phyloP scores from a whole-genome alignment of 2,797 vertebrate genomes.

The Heteromormyrus szaboi region DNA sequence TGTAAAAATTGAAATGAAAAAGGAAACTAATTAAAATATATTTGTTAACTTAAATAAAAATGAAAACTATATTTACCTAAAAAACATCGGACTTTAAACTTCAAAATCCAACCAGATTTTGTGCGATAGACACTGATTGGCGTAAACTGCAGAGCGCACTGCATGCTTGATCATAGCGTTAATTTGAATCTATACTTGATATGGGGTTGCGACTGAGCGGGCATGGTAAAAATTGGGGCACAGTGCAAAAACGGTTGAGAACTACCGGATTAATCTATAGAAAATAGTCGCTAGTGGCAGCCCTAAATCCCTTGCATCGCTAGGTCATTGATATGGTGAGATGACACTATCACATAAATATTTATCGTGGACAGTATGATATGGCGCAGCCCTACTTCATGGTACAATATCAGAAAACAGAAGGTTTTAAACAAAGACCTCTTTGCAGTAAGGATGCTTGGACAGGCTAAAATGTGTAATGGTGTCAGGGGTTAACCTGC shows the following conservation, averaged over 20 bases:
- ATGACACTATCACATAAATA: background rate
- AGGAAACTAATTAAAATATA: background rate
- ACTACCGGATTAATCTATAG: background rate
- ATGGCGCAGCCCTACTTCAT: background rate
- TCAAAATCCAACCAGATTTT: background rate
- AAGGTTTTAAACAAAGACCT: background rate
- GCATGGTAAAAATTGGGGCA: background rate
- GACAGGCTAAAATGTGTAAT: background rate
- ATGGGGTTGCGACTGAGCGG: background rate
- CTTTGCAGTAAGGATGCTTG: background rate
- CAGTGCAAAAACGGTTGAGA: background rate
- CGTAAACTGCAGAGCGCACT: background rate
- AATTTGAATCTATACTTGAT: background rate
- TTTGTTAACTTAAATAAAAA: background rate
- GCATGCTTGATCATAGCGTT: background rate
- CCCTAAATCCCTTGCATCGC: background rate
- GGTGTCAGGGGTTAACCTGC: background rate
- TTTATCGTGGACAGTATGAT: background rate
- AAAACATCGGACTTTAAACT: background rate
- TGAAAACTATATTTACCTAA: background rate
- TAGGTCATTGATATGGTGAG: background rate
- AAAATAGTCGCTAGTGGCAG: background rate
- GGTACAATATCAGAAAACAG: background rate
- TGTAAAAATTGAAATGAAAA: background rate
- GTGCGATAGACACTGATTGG: background rate